phyloP scores from a whole-genome alignment of 2,888 invertebrate genomes.

The Archips crataeganus region DNA sequence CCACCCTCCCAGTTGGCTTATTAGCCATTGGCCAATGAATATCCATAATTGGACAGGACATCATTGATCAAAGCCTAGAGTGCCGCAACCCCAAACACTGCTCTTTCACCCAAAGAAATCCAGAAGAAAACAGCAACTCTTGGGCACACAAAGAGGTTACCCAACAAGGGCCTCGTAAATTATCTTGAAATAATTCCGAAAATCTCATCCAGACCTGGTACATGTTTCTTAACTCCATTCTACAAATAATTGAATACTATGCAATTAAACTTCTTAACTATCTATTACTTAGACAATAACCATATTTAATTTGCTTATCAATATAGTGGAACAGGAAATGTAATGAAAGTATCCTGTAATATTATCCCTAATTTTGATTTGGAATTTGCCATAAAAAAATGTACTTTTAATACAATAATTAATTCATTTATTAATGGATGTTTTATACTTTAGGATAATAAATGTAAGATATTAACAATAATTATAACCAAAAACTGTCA shows the following conservation, averaged over 20 bases:
- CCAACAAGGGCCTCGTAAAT: no score
- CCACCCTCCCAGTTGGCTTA: no score
- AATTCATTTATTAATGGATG: not conserved
- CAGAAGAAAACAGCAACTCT: no score
- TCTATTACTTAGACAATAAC: not conserved
- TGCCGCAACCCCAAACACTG: no score
- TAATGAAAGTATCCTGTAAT: not conserved
- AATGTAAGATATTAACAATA: not conserved
- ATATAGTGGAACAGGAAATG: not conserved
- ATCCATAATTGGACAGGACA: no score
- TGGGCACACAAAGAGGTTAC: no score
- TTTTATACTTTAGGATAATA: slow-evolving; percentile 5
- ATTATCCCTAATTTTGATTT: not conserved
- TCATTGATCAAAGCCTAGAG: no score
- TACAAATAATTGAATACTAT: not conserved
- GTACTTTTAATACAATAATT: not conserved
- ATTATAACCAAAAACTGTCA: not conserved
- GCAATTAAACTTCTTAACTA: not conserved
- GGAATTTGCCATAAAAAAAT: not conserved
- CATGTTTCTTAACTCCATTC: not conserved
- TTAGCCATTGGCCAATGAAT: no score
- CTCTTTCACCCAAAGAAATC: no score
- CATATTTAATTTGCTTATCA: not conserved
- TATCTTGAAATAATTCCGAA: no score
- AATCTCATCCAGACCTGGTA: no score